Percentiles rank a stretch among this genome's conserved stretches.
Conservation (phyloP, 2,113 vertebrate genomes). For the Hippocampus comes region DNA sequence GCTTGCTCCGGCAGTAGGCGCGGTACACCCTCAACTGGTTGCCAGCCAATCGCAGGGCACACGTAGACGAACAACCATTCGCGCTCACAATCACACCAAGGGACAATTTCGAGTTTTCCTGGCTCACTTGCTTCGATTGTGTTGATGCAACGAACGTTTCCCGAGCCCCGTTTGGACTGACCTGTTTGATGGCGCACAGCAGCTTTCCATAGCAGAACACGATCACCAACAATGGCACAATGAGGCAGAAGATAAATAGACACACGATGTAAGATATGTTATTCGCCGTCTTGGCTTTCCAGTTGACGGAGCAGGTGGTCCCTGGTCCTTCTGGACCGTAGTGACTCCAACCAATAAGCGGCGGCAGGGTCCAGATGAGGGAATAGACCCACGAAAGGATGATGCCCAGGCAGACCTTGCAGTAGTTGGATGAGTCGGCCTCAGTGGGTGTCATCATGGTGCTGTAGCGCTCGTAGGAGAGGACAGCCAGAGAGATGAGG, state of each 20-base stretch:
- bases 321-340: slow-evolving; percentile 79
- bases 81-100: too few relatives aligned
- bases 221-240: slow-evolving; percentile 75
- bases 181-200: slow-evolving; percentile 75
- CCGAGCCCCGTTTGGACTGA: slow-evolving; percentile 40
- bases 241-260: slow-evolving; percentile 80
- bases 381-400: slow-evolving; percentile 77
- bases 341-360: slow-evolving; percentile 79
- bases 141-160: neutral
- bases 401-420: slow-evolving; percentile 70
- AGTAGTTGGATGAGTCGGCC: slow-evolving; percentile 77
- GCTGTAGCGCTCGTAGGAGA: slow-evolving; percentile 79
- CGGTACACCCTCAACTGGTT: too few relatives aligned
- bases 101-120: too few relatives aligned
- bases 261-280: slow-evolving; percentile 78
- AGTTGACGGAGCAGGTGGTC: slow-evolving; percentile 80
- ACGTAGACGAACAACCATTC: too few relatives aligned
- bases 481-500: slow-evolving; percentile 78
- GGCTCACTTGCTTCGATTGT: neutral
- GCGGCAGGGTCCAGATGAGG: slow-evolving; percentile 75
- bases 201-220: slow-evolving; percentile 78
- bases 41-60: too few relatives aligned
- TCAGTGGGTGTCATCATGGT: slow-evolving; percentile 74
- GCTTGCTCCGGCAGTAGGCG: too few relatives aligned
- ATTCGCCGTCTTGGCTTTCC: slow-evolving; percentile 73